These are phyloP conservation scores for Acomys russatus DNA, from an alignment of 2,797 vertebrate species.

Conservation along the genomic window DNA sequence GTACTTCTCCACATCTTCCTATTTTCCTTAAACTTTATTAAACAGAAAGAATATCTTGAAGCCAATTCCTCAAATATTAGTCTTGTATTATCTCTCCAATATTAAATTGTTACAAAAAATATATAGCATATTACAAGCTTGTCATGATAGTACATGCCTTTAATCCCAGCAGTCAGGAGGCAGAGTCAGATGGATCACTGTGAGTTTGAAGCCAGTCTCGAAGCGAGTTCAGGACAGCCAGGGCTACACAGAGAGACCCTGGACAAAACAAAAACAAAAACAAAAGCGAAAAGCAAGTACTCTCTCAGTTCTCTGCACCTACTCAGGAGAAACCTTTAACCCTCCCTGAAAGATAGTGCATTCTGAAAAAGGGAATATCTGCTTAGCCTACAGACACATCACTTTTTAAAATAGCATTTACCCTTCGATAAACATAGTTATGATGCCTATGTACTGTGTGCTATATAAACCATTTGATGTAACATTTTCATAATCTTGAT, in stretches of 20 bases:
- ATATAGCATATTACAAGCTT: too few relatives aligned
- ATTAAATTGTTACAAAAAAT: not conserved
- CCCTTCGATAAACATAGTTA: not conserved
- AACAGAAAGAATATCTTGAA: not conserved
- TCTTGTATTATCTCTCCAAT: not conserved
- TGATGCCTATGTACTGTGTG: not conserved
- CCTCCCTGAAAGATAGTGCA: not conserved
- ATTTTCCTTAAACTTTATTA: not conserved
- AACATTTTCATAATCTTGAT: not conserved
- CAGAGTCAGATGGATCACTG: too few relatives aligned
- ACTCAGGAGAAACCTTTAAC: not conserved
- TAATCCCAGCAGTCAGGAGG: too few relatives aligned
- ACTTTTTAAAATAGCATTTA: not conserved
- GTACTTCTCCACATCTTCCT: slow-evolving; percentile 17
- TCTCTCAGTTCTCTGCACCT: rapidly evolving
- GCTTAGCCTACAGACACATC: not conserved
- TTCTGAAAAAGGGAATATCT: not conserved
- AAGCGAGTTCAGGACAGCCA: too few relatives aligned
- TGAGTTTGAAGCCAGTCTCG: too few relatives aligned
- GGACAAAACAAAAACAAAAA: too few relatives aligned
- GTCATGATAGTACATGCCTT: too few relatives aligned
- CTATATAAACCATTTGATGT: not conserved
- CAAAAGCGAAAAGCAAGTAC: too few relatives aligned
- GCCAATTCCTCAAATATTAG: not conserved
- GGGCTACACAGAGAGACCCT: too few relatives aligned